Conservation (phyloP, 2,888 invertebrate genomes). For the Ganaspis brasiliensis region DNA sequence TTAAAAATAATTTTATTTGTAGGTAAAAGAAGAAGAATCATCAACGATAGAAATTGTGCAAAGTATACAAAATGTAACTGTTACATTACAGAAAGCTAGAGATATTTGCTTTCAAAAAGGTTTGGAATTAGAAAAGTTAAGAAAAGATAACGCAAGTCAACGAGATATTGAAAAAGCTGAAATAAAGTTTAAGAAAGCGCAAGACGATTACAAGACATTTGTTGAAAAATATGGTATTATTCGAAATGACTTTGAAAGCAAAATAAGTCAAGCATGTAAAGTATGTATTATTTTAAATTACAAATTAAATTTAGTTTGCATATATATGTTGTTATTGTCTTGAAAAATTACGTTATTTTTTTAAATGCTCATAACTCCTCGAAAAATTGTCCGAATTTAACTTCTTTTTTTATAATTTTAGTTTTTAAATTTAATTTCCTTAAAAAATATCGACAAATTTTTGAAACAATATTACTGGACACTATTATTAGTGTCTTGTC, state of each 20-base stretch:
- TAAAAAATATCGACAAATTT: too few relatives aligned
- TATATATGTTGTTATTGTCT: too few relatives aligned
- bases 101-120: slow-evolving; percentile 94
- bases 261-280: slow-evolving; percentile 96
- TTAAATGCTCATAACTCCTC: too few relatives aligned
- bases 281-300: slow-evolving; percentile 79
- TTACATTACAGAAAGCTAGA: slow-evolving; percentile 94
- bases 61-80: slow-evolving; percentile 93
- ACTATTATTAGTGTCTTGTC: too few relatives aligned
- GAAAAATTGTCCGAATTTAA: too few relatives aligned
- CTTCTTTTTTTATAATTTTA: too few relatives aligned
- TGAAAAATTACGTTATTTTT: too few relatives aligned
- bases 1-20: slow-evolving; percentile 45
- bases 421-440: too few relatives aligned
- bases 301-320: too few relatives aligned
- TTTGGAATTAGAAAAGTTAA: slow-evolving; percentile 93
- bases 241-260: slow-evolving; percentile 96
- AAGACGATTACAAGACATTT: slow-evolving; percentile 95
- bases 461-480: too few relatives aligned
- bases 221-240: slow-evolving; percentile 96
- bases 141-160: slow-evolving; percentile 93
- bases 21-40: slow-evolving; percentile 96
- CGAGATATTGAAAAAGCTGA: slow-evolving; percentile 98
- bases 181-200: slow-evolving; percentile 94
- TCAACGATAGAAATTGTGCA: slow-evolving; percentile 93